A percentile compares a stretch with the other conserved stretches of the same genome.
These are phyloP conservation scores for Pangasius mekongensis DNA, from an alignment of 2,797 vertebrate genomes.

Conservation along the genomic window DNA sequence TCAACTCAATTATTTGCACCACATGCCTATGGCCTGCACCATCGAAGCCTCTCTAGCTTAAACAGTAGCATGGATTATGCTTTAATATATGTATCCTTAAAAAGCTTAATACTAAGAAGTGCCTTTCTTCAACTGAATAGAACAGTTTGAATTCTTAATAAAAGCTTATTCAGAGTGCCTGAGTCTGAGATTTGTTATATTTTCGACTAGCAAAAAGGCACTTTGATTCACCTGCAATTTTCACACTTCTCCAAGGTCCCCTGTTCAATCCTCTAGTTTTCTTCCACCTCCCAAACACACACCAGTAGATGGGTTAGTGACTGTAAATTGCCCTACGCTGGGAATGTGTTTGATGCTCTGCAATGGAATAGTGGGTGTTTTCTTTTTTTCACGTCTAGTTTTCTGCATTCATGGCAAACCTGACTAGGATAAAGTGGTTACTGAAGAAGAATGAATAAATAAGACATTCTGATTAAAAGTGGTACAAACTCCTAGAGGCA, in stretches of 20 bases:
- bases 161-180: neutral
- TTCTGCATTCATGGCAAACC: neutral
- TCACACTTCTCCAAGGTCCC: neutral
- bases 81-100: neutral
- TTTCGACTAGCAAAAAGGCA: neutral
- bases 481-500: neutral
- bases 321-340: neutral
- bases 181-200: neutral
- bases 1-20: slow-evolving; percentile 45
- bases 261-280: neutral
- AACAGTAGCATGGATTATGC: slow-evolving; percentile 33
- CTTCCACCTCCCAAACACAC: neutral
- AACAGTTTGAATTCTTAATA: neutral
- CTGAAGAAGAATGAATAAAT: neutral
- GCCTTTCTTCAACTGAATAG: neutral
- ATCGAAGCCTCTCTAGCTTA: neutral
- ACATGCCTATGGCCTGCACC: slow-evolving; percentile 20
- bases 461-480: neutral
- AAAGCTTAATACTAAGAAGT: neutral
- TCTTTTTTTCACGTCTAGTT: neutral
- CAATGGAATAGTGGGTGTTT: neutral
- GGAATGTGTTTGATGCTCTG: neutral
- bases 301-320: neutral
- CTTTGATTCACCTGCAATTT: neutral
- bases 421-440: neutral